These are phyloP conservation scores for Daboia siamensis DNA, from an alignment of 2,113 vertebrate genomes.

Conservation along the genomic window DNA sequence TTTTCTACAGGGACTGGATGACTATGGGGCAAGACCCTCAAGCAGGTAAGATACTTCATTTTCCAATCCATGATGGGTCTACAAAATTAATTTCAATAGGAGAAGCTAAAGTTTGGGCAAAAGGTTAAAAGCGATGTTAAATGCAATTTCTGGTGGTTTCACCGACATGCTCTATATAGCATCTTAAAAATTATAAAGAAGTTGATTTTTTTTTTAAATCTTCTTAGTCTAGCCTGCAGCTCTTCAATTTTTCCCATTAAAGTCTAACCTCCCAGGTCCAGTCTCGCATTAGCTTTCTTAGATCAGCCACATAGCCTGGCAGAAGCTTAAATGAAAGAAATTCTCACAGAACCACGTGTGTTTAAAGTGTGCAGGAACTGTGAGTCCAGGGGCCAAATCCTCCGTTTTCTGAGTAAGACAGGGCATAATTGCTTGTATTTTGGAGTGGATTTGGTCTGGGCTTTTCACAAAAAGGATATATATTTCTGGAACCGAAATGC, in stretches of 20 bases:
- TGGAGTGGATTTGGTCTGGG: not conserved
- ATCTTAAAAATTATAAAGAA: not conserved
- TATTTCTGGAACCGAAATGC: not conserved
- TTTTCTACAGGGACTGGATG: slow-evolving; percentile 76
- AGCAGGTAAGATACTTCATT: slow-evolving; percentile 80
- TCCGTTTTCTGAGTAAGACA: not conserved
- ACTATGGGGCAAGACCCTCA: slow-evolving; percentile 82
- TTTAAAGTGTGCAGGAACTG: not conserved
- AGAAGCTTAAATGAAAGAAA: not conserved
- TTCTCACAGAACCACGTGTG: not conserved
- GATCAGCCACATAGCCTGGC: not conserved
- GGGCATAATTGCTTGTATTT: not conserved
- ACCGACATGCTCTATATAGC: not conserved
- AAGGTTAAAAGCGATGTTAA: not conserved
- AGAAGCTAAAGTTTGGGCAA: not conserved
- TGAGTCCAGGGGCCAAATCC: not conserved
- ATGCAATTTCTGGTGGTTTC: not conserved
- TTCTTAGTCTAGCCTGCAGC: not conserved
- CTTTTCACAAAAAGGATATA: not conserved
- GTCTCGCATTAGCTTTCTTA: not conserved
- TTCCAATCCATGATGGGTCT: not conserved
- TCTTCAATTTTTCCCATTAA: not conserved
- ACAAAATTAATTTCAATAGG: not conserved
- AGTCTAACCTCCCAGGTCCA: not conserved
- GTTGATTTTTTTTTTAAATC: not conserved